phyloP scores from a whole-genome alignment of 2,888 invertebrate species.

The Megaustenia siamemsis region DNA sequence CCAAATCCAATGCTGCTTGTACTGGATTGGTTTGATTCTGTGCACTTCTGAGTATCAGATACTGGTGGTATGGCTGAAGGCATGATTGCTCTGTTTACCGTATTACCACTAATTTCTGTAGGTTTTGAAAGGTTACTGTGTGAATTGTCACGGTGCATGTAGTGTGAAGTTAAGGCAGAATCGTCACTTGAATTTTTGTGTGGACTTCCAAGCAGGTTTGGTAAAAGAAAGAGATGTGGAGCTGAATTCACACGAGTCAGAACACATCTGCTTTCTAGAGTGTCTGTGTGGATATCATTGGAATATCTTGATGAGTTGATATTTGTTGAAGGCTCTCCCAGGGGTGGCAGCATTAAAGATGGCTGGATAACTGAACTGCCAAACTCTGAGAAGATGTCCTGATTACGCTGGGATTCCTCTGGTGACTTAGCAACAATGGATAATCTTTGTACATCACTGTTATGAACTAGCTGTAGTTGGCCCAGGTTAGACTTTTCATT shows the following conservation, averaged over 20 bases:
- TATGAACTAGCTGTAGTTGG: background rate
- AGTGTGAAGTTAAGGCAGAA: background rate
- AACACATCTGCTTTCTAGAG: background rate
- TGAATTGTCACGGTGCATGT: background rate
- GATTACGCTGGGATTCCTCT: background rate
- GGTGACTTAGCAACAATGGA: background rate
- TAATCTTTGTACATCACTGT: background rate
- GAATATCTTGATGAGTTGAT: background rate
- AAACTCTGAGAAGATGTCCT: background rate
- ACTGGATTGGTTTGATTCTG: background rate
- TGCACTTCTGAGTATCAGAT: background rate
- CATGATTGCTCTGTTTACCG: background rate
- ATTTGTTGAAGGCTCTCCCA: background rate
- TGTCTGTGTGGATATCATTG: background rate
- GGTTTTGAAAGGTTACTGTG: background rate
- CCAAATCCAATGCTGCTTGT: constrained; percentile 22
- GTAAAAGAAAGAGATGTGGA: constrained; percentile 1
- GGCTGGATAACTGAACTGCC: background rate
- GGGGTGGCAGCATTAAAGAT: background rate
- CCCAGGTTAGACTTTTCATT: background rate
- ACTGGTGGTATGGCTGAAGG: background rate
- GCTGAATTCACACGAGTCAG: background rate
- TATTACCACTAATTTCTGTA: background rate
- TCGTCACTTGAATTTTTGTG: background rate
- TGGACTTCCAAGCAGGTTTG: background rate